Evolutionary conservation across 2,888 invertebrate species (phyloP), one percentile per base, ranked within the genome.

Genomic region (Eristalis pertinax): DNA sequence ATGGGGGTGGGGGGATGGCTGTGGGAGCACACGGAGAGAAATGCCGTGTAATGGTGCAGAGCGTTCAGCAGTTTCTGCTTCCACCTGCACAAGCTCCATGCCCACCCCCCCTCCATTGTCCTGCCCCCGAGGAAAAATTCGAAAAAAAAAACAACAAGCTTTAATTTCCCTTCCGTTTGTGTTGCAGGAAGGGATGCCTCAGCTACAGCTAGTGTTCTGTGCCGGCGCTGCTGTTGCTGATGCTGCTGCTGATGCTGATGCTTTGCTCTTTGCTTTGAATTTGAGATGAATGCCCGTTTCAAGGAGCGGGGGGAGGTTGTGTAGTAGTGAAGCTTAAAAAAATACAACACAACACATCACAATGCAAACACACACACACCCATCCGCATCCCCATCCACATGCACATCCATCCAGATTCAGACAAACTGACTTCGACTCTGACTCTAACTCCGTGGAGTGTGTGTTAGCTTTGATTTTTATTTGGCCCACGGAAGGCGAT

Each of bases 91-190:
- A 19, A 38, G 10, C 64, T 13, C 38, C 60, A 0, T 7, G 11
- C 38, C 70, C 26, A 15, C 50, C 15, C 65, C 70, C n/a, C 64
- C 69, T 72, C 84, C 72, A 84, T 80, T 84, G 72, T 84, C 63
- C 80, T 38, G 64, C 69, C 76, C 87, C 43, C 26, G 68, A 84
- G 79, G 84, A 73, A 56, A 56, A 72, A 50, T 79, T 83, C 79
- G 75, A 82, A 78, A 70, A 81, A 81, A 81, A 73, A 77, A 77
- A 84, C 83, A 78, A 75, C 50, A 78, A 83, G 72, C 79, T 79
- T 87, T 80, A 87, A 84, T 87, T 87, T 87, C 84, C 79, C 79
- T 87, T 87, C 87, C 84, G 87, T 80, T 84, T 84, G 79, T 74
- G 79, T 74, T 73, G 68, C 85, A 82, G 82, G 76, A 82, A 76